Evolutionary conservation across 1,140 invertebrate genomes (phyloP).

Genomic region (Calosoma granatense): DNA sequence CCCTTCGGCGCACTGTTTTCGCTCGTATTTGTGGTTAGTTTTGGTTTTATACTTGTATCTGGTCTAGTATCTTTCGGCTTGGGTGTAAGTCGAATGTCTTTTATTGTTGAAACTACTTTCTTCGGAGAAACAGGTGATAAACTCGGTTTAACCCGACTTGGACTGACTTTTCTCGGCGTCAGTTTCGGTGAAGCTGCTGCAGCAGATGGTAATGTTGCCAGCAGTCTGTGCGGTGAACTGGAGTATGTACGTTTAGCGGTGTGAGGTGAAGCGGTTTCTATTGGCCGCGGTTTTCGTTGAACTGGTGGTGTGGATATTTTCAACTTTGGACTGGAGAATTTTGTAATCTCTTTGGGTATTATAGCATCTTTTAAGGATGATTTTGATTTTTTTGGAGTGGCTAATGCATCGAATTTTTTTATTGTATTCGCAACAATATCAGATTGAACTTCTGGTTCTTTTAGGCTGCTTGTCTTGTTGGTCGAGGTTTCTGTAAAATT

Average conservation of each 20-base stretch:
- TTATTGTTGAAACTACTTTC: background rate
- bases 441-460: slow-evolving; percentile 22
- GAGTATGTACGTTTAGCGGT: slow-evolving; percentile 2
- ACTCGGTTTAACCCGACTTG: background rate
- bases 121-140: background rate
- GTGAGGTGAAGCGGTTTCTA: slow-evolving; percentile 9
- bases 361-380: background rate
- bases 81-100: background rate
- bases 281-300: background rate
- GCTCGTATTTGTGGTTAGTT: background rate
- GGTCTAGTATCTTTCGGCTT: background rate
- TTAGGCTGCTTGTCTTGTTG: slow-evolving; percentile 19
- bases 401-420: slow-evolving; percentile 26
- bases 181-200: slow-evolving; percentile 1
- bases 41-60: background rate
- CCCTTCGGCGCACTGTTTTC: slow-evolving; percentile 9
- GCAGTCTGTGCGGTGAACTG: background rate
- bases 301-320: slow-evolving; percentile 10
- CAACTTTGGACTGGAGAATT: background rate
- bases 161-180: slow-evolving; percentile 9
- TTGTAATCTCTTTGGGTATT: background rate
- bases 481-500: slow-evolving; percentile 18
- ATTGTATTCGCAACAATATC: slow-evolving; percentile 27
- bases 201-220: background rate
- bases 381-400: background rate